These are phyloP conservation scores for Pachyramphus minor DNA, from an alignment of 2,113 vertebrate species.

Conservation along the genomic window DNA sequence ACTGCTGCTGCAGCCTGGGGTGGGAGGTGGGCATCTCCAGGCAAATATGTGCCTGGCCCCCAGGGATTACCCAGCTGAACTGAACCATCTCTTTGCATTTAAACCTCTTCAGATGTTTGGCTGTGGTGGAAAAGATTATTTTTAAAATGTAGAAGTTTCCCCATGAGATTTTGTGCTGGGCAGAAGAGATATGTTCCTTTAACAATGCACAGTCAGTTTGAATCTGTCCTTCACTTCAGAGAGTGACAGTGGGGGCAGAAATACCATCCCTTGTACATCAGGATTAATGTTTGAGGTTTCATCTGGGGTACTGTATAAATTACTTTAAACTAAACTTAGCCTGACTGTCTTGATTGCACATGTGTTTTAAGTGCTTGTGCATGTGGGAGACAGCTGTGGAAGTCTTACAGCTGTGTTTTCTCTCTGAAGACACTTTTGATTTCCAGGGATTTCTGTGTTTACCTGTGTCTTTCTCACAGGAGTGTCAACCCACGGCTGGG, in stretches of 20 bases:
- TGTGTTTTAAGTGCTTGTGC: background rate
- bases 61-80: background rate
- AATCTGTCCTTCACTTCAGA: background rate
- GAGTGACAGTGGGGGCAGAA: background rate
- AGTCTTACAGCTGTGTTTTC: background rate
- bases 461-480: constrained; percentile 66
- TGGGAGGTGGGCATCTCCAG: background rate
- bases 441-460: background rate
- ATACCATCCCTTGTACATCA: background rate
- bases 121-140: background rate
- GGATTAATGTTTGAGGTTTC: background rate
- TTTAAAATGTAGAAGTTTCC: background rate
- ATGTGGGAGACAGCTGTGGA: background rate
- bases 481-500: constrained; percentile 87
- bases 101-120: background rate
- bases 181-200: background rate
- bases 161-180: background rate
- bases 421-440: background rate
- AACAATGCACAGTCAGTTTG: background rate
- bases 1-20: background rate
- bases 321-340: background rate
- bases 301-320: background rate
- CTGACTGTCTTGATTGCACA: background rate
- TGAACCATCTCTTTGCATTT: background rate
- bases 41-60: rapidly evolving